A percentile compares a stretch with the other conserved stretches of the same genome.
Conservation (phyloP, 2,113 vertebrate species). For the Amblyopsis rosae region DNA sequence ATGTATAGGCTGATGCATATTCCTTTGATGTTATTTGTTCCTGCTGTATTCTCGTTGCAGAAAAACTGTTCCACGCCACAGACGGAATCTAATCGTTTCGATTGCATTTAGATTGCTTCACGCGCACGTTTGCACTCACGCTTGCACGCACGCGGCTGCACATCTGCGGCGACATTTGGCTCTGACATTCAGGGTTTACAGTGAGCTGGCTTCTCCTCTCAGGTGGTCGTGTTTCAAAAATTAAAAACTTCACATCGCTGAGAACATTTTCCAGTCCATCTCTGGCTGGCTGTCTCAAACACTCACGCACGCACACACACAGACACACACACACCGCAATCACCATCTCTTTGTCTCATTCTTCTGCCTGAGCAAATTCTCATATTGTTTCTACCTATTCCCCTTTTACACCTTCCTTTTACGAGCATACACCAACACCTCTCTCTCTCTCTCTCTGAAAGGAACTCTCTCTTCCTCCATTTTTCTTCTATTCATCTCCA, state of each 20-base stretch:
- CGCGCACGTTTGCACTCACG: neutral
- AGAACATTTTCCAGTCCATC: slow-evolving; percentile 29
- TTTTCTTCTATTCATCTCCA: neutral
- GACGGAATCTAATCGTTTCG: slow-evolving; percentile 25
- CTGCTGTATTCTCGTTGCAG: slow-evolving; percentile 16
- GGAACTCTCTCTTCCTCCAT: neutral
- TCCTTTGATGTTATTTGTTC: neutral
- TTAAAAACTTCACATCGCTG: slow-evolving; percentile 33
- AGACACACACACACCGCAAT: neutral
- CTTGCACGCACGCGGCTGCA: neutral
- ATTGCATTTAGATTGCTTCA: slow-evolving; percentile 34
- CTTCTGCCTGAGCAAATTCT: neutral
- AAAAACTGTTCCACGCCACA: slow-evolving; percentile 8
- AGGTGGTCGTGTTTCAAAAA: slow-evolving; percentile 28
- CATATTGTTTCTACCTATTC: neutral
- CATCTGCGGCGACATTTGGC: slow-evolving; percentile 48
- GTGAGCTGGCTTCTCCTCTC: slow-evolving; percentile 31
- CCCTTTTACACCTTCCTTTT: neutral
- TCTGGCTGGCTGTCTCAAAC: slow-evolving; percentile 1
- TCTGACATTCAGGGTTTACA: slow-evolving; percentile 45
- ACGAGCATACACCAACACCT: neutral
- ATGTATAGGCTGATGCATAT: slow-evolving; percentile 21
- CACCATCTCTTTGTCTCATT: neutral
- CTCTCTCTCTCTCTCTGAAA: neutral
- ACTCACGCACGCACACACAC: neutral